Conservation (phyloP, 2,113 vertebrate species). For the Solea solea region DNA sequence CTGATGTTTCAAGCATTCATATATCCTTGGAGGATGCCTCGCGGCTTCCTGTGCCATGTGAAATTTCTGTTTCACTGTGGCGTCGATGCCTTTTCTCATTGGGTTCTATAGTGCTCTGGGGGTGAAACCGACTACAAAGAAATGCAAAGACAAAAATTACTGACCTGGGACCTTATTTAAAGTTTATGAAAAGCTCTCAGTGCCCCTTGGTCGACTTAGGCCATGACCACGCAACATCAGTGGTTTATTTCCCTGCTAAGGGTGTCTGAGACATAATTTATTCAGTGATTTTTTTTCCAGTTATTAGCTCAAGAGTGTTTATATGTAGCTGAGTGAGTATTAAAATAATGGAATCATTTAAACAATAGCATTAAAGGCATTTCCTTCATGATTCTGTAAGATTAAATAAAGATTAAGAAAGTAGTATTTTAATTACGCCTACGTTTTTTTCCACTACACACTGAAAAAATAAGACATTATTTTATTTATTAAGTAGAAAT, state of each 20-base stretch:
- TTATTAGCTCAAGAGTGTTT: not conserved
- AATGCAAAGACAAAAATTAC: constrained; percentile 70
- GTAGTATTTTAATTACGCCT: not conserved
- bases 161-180: constrained; percentile 61
- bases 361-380: not conserved
- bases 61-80: constrained; percentile 64
- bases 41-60: constrained; percentile 65
- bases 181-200: constrained; percentile 61
- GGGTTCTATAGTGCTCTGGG: constrained; percentile 51
- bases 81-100: constrained; percentile 62
- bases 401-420: constrained; percentile 3
- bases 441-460: not conserved
- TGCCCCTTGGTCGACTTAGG: constrained; percentile 55
- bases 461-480: constrained; percentile 6
- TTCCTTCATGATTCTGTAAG: constrained; percentile 3
- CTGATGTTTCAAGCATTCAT: constrained; percentile 62
- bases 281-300: not conserved
- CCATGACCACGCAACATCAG: constrained; percentile 48
- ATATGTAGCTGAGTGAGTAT: not conserved
- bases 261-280: constrained; percentile 17
- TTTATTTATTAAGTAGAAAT: not conserved
- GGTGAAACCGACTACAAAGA: constrained; percentile 70
- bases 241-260: constrained; percentile 29
- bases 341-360: constrained; percentile 11
- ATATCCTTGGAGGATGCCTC: constrained; percentile 70